Evolutionary conservation across 2,797 vertebrate genomes (phyloP), one percentile per base, ranked within the genome.

Genomic region (Odontamblyopus rebecca): DNA sequence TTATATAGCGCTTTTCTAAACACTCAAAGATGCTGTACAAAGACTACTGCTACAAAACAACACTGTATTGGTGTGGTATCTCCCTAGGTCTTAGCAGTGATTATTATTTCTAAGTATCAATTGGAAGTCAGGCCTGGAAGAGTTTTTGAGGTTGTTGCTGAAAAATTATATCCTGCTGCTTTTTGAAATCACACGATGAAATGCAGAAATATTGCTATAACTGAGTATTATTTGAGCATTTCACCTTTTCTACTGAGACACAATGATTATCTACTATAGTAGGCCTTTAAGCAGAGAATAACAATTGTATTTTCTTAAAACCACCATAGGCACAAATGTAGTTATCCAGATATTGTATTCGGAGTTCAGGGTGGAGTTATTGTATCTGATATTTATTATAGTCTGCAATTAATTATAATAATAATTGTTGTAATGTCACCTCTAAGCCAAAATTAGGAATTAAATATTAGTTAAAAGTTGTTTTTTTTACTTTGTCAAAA

Each of bases 141-240:
- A n/a, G 7, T 67, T 67, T 67, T 30, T 12, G 23, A 44, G 63
- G 26, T 65, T 65, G 23, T 27, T 26, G 63, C 41, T 27, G 41
- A 15, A 65, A 48, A 65, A 65, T 27, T 1, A n/a, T 29, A 29
- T 66, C 44, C 15, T 53, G 65, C 65, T 67, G 65, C 15, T 67
- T 67, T 51, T 67, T 44, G 13, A 65, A 50, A 65, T 65, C 38
- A 50, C 63, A 50, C 26, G 16, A 50, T 50, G 26, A 9, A 12
- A 48, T 27, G 23, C 23, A 66, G 44, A 66, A 13, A 62, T 18
- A 27, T 26, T 50, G 63, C 44, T 15, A 50, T 27, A 6, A 30
- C 2, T 66, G 44, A 38, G n/a, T 38, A 11, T 62, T 41, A 5
- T 9, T 2, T 38, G 16, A 11, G 44, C 4, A 15, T 15, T 48